Evolutionary conservation across 2,113 vertebrate genomes (phyloP).

Genomic region (Enhydra lutris): DNA sequence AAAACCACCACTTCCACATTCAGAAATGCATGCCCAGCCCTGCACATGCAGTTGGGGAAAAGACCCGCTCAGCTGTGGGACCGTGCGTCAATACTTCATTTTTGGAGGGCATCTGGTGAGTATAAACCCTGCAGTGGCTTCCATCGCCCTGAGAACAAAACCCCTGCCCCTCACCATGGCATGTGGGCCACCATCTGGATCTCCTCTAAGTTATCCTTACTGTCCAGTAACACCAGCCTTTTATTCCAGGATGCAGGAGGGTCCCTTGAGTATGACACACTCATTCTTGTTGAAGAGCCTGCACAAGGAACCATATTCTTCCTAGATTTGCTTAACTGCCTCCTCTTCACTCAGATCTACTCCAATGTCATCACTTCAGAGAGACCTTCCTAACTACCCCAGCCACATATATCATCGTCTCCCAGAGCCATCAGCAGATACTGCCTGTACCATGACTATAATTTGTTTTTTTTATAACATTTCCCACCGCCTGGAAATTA

Average conservation of each 20-base stretch:
- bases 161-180: background rate
- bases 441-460: background rate
- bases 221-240: background rate
- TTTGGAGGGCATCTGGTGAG: background rate
- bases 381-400: background rate
- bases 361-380: background rate
- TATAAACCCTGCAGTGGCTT: background rate
- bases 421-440: background rate
- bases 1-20: background rate
- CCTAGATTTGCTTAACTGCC: background rate
- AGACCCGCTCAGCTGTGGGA: accelerated
- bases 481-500: background rate
- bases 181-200: background rate
- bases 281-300: background rate
- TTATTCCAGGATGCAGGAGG: background rate
- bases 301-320: background rate
- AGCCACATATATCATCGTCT: background rate
- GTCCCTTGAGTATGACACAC: background rate
- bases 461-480: background rate
- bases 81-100: background rate
- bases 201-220: background rate
- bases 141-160: background rate
- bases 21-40: background rate
- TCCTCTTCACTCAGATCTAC: background rate
- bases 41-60: background rate